A percentile compares a stretch with the other conserved stretches of the same genome.
Evolutionary conservation across 2,797 vertebrate genomes (phyloP).

Genomic region (Pseudotriccus pelzelni): DNA sequence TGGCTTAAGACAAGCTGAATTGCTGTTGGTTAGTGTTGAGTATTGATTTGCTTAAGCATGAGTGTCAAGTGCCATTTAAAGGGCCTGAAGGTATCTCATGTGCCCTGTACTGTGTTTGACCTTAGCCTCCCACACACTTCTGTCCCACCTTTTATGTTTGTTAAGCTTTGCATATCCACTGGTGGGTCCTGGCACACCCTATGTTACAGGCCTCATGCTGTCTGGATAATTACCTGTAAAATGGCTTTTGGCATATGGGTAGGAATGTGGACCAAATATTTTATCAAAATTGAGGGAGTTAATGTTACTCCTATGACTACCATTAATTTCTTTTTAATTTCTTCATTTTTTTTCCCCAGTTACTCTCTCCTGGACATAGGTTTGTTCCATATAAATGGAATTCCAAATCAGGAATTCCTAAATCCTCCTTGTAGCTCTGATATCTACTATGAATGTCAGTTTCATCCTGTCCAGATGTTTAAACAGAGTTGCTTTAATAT

Average conservation of each 20-base stretch:
- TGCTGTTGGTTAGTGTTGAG: background rate
- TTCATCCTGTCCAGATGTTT: background rate
- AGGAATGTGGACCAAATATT: background rate
- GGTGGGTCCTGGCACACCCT: background rate
- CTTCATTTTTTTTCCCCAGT: background rate
- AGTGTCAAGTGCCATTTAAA: background rate
- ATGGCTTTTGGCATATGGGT: background rate
- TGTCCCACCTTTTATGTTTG: background rate
- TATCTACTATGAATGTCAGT: background rate
- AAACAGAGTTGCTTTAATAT: background rate
- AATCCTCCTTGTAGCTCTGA: background rate
- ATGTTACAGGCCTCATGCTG: rapidly evolving
- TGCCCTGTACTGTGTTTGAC: background rate
- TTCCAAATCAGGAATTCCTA: background rate
- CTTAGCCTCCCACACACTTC: rapidly evolving
- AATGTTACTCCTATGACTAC: background rate
- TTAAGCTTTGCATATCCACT: background rate
- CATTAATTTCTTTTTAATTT: background rate
- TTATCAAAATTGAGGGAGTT: background rate
- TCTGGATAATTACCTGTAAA: background rate
- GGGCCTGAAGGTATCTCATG: background rate
- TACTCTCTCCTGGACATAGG: background rate
- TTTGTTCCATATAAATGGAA: background rate
- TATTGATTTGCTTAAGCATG: background rate
- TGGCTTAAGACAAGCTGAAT: background rate